Evolutionary conservation across 2,888 invertebrate genomes (phyloP), one percentile per base, ranked within the genome.

Genomic region (Dicycla oo): DNA sequence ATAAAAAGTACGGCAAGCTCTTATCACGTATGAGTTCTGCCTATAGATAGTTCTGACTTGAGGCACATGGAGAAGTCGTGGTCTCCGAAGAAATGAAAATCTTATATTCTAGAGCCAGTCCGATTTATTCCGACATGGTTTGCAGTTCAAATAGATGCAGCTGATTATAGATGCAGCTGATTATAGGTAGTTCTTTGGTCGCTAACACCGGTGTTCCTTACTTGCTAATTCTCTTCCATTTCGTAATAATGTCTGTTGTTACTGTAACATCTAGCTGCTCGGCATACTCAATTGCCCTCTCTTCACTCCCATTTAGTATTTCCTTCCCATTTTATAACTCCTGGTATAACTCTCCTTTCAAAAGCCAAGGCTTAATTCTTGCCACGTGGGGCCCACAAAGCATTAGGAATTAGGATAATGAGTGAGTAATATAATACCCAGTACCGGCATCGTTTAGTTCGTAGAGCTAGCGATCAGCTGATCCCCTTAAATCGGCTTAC

Each of bases 401-500:
- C 66, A 74, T 80, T 74, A 60, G 43, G 58, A 43, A 66, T 80
- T 80, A 56, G 56, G 62, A 53, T 70, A 70, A 53, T 76, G 43
- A 62, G n/a, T 45, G n/a, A 65, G 80, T 80, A 78, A 80, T 57
- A 54, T 65, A 66, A 78, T 62, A 78, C 53, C 30, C 11, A 54
- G 66, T 67, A 73, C 78, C 82, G 73, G 83, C 64, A 49, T 67
- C 83, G 74, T 61, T 80, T 69, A 69, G 79, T 20, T 34, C 13
- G 54, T 53, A n/a, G 30, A 72, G 65, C 67, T 54, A n/a, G 47
- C 80, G 81, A 83, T 82, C 81, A 83, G 81, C 81, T 82, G 81
- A 82, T 83, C 83, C 69, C 15, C 18, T 61, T 8, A 80, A 82
- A 83, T 67, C 81, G 69, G 81, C 83, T 82, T 82, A 82, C 51